Evolutionary conservation across 2,888 invertebrate genomes (phyloP).

Genomic region (Parnassius smintheus): DNA sequence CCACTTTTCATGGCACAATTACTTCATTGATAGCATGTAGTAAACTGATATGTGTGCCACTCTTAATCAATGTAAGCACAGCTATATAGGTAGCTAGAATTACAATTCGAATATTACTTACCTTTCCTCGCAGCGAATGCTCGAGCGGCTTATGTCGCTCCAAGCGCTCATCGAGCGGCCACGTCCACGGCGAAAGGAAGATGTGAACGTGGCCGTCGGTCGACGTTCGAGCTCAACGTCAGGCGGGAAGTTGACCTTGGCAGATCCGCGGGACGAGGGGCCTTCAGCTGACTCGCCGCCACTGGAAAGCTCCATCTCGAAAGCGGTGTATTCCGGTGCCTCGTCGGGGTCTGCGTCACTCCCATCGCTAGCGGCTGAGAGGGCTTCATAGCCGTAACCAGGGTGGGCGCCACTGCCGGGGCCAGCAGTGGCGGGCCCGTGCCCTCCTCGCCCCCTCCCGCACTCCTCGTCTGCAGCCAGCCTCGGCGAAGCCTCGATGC

Average conservation of each 20-base stretch:
- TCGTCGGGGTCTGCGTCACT: constrained; percentile 71
- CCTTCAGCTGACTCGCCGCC: constrained; percentile 68
- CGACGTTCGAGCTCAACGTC: constrained; percentile 75
- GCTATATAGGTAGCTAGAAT: neutral
- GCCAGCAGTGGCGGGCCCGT: constrained; percentile 51
- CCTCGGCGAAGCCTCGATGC: constrained; percentile 68
- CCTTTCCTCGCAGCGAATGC: constrained; percentile 90
- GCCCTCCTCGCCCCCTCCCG: constrained; percentile 46
- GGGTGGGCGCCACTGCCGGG: constrained; percentile 68
- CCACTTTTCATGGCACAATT: constrained; percentile 4
- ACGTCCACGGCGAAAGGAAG: constrained; percentile 76
- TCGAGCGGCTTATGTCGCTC: constrained; percentile 92
- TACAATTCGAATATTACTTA: constrained; percentile 44
- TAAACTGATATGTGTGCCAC: constrained; percentile 1
- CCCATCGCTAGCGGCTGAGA: constrained; percentile 74
- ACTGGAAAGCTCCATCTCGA: constrained; percentile 70
- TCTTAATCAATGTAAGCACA: constrained; percentile 7
- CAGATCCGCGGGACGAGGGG: constrained; percentile 74
- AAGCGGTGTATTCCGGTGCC: too few relatives aligned
- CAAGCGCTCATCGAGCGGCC: constrained; percentile 92
- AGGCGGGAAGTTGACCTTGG: constrained; percentile 85
- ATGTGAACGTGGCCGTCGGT: constrained; percentile 66
- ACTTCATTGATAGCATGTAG: constrained; percentile 6
- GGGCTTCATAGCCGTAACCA: constrained; percentile 75
- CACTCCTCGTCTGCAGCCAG: constrained; percentile 62